Evolutionary conservation across 2,113 vertebrate genomes (phyloP).

Genomic region (Perognathus longimembris): DNA sequence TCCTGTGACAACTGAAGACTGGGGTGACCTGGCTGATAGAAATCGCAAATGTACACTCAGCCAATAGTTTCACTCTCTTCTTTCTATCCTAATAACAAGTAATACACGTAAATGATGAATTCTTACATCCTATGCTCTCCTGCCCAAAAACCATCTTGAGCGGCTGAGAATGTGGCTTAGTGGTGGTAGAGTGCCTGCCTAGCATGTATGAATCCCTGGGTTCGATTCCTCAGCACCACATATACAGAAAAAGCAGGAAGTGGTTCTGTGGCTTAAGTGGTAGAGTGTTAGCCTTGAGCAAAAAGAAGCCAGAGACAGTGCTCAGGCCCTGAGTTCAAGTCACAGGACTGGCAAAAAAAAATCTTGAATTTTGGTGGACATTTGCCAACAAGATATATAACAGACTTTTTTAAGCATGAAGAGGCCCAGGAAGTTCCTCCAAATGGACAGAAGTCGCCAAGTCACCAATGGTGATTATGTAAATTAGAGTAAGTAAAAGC

Average conservation of each 20-base stretch:
- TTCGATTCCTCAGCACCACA: too few relatives aligned
- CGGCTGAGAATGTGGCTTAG: too few relatives aligned
- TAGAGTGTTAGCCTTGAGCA: too few relatives aligned
- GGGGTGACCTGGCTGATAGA: neutral
- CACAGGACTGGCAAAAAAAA: too few relatives aligned
- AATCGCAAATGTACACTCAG: neutral
- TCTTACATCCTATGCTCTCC: conserved; percentile 4
- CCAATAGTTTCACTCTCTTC: neutral
- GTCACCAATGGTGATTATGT: neutral
- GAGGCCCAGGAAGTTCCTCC: neutral
- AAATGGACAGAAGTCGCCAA: neutral
- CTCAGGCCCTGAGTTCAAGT: too few relatives aligned
- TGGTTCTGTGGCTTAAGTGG: too few relatives aligned
- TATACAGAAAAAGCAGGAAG: too few relatives aligned
- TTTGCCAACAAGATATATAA: neutral
- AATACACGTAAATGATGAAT: neutral
- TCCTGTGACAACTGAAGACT: neutral
- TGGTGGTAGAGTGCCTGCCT: too few relatives aligned
- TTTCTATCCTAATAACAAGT: conserved; percentile 17
- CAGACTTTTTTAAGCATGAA: neutral
- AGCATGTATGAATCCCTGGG: too few relatives aligned
- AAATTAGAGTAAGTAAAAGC: neutral
- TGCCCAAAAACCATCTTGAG: neutral
- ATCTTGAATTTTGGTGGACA: conserved; percentile 32
- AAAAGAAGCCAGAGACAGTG: too few relatives aligned